Conservation (phyloP, 2,888 invertebrate genomes). For the Trypoxylon attenuatum region DNA sequence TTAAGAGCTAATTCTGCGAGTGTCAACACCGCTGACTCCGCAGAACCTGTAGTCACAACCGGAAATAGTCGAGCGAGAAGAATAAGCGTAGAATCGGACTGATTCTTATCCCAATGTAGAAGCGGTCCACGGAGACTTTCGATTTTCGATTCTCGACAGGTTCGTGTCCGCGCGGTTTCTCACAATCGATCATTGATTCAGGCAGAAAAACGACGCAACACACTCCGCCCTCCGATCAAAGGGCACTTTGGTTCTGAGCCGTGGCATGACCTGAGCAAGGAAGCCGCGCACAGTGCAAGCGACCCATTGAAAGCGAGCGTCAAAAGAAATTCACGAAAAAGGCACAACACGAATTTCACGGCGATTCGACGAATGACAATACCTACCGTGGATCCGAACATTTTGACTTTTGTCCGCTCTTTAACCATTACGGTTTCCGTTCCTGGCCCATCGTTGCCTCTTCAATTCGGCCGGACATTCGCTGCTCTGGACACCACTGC, state of each 20-base stretch:
- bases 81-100: background rate
- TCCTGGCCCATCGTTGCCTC: slow-evolving; percentile 41
- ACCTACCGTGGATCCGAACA: slow-evolving; percentile 60
- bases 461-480: slow-evolving; percentile 43
- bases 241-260: slow-evolving; percentile 41
- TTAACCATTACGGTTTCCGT: slow-evolving; percentile 62
- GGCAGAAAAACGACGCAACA: slow-evolving; percentile 42
- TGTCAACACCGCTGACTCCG: background rate
- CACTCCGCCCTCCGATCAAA: slow-evolving; percentile 62
- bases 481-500: slow-evolving; percentile 24
- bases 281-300: slow-evolving; percentile 30
- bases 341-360: slow-evolving; percentile 73
- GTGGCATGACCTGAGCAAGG: slow-evolving; percentile 14
- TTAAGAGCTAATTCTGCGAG: background rate
- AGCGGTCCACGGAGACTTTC: no score
- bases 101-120: no score
- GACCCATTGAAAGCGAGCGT: slow-evolving; percentile 54
- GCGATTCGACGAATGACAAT: slow-evolving; percentile 67
- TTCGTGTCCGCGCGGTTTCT: slow-evolving; percentile 44
- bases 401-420: slow-evolving; percentile 69
- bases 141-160: no score
- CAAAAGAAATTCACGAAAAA: slow-evolving; percentile 65
- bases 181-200: slow-evolving; percentile 68
- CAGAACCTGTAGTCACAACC: background rate
- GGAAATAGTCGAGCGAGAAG: background rate